These are phyloP conservation scores for Vicugna pacos DNA, from an alignment of 2,113 vertebrate genomes.

Conservation along the genomic window DNA sequence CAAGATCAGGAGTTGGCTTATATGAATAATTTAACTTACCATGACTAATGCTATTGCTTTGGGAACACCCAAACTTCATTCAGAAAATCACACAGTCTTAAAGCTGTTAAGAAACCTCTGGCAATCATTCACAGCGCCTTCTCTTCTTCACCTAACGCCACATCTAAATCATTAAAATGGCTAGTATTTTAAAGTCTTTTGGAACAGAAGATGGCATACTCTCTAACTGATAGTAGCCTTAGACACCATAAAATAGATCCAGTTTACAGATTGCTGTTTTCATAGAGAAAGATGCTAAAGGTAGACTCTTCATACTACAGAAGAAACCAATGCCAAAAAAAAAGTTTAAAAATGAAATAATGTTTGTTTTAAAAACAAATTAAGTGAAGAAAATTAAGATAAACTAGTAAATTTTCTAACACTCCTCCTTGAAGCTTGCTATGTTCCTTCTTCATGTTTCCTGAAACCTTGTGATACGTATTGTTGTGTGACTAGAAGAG, in stretches of 20 bases:
- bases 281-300: not conserved
- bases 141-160: not conserved
- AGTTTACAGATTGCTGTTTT: constrained; percentile 8
- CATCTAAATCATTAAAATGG: constrained; percentile 56
- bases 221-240: constrained; percentile 20
- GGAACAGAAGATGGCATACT: constrained; percentile 14
- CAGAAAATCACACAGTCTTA: not conserved
- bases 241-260: not conserved
- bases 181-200: not conserved
- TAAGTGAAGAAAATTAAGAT: not conserved
- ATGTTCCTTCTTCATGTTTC: not conserved
- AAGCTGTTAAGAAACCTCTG: not conserved
- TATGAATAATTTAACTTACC: constrained; percentile 37
- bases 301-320: not conserved
- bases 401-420: not conserved
- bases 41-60: not conserved
- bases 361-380: constrained; percentile 33
- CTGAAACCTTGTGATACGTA: not conserved
- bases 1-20: not conserved
- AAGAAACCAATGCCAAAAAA: not conserved
- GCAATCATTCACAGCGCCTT: not conserved
- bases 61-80: not conserved
- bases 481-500: not conserved
- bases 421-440: not conserved
- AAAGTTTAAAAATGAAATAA: not conserved